Evolutionary conservation across 30 jellyfish, hydroid and myxozoan species (phyloP).

Genomic region (Aurelia sp.): DNA sequence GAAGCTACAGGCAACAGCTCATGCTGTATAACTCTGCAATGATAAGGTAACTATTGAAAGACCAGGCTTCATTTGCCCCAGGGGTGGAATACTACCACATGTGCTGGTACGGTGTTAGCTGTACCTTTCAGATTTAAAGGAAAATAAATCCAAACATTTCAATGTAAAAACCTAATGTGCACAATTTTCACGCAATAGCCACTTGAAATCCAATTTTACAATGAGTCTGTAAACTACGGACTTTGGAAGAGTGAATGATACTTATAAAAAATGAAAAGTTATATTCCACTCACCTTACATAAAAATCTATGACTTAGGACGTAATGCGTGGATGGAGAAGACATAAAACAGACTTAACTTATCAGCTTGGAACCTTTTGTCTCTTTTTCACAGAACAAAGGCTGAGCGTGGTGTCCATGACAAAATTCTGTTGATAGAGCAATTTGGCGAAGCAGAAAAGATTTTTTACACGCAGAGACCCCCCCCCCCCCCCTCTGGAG

Average conservation of each 20-base stretch:
- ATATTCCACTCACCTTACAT: not conserved
- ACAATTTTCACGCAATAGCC: too few relatives aligned
- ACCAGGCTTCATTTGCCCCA: too few relatives aligned
- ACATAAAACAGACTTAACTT: not conserved
- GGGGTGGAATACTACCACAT: too few relatives aligned
- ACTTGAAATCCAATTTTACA: too few relatives aligned
- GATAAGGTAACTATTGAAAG: not conserved
- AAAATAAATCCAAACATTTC: too few relatives aligned
- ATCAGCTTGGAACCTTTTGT: not conserved
- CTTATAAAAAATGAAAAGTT: too few relatives aligned
- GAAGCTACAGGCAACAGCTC: conserved; percentile 4
- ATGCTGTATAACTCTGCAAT: not conserved
- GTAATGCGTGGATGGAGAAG: not conserved
- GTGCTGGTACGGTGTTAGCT: too few relatives aligned
- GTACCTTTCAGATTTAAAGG: too few relatives aligned
- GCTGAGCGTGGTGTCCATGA: conserved; percentile 8
- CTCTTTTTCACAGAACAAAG: not conserved
- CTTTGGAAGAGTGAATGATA: too few relatives aligned
- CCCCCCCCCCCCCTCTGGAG: too few relatives aligned
- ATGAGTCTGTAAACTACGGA: too few relatives aligned
- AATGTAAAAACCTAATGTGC: too few relatives aligned
- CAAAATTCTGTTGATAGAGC: not conserved
- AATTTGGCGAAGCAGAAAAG: not conserved
- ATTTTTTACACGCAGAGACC: not conserved
- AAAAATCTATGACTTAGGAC: conserved; percentile 1